Base-by-base conservation (phyloP, 2,797 vertebrate genomes). In the Momotus momota region DNA sequence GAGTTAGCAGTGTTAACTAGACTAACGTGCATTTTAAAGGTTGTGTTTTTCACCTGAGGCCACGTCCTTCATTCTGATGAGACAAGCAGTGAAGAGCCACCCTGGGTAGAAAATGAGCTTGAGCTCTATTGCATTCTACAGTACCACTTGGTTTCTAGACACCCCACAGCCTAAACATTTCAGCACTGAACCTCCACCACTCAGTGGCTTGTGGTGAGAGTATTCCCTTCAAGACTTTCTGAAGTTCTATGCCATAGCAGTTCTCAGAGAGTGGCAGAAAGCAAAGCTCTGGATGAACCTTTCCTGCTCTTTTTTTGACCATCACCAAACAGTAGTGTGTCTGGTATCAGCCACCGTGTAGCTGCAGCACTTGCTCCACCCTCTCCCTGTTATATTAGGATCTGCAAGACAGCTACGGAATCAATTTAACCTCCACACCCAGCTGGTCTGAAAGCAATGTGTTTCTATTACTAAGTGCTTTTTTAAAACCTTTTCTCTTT, bases 141-240 rank as follows among this genome's bases (percentile, higher is more conserved):
- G 3, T 14, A 26, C 16, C 1, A 1, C 33, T 62, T 69, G 31
- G 29, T 25, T 7, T 13, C 29, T 16, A 35, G 72, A 17, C n/a
- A 64, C 49, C 31, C 46, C 83, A 25, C 8, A 62, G 6, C 31
- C 25, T 9, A 27, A 78, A 29, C 1, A 5, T 17, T 54, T 48
- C 55, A 55, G 81, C 41, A 45, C 48, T 41, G 67, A 64, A 43
- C 33, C 25, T 33, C 29, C n/a, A 27, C 7, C 11, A 0, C 17
- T 33, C 40, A 33, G 6, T 38, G 16, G 14, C 5, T 20, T 7
- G 14, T 3, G 25, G 14, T 23, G 31, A 10, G 0, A 27, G 20
- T 4, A 18, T 20, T 81, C n/a, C 26, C 25, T 79, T 38, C 41
- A 29, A 41, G 33, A 5, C 52, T 46, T 35, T 46, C 51, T 41